A percentile compares a stretch with the other conserved stretches of the same genome.
Evolutionary conservation across 2,888 invertebrate species (phyloP).

Genomic region (Linnaemya tessellans): DNA sequence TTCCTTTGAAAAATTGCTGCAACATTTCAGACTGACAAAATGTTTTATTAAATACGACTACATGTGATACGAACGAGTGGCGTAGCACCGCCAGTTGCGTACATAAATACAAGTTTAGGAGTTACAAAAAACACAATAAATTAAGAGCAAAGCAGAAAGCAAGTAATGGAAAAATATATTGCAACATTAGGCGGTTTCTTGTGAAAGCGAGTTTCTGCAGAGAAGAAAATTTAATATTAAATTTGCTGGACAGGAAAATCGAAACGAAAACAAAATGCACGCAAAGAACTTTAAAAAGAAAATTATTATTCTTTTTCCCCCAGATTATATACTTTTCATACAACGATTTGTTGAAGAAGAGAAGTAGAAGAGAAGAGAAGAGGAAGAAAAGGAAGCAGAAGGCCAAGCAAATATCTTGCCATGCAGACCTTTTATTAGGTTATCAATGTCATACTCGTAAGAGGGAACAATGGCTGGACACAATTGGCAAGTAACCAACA

Average conservation of each 20-base stretch:
- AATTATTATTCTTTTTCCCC: constrained; percentile 43
- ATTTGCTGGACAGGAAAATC: constrained; percentile 26
- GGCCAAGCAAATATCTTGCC: constrained; percentile 19
- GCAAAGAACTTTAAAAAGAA: constrained; percentile 42
- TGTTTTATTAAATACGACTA: constrained; percentile 1
- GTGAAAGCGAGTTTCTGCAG: constrained; percentile 4
- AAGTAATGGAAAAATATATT: constrained; percentile 50
- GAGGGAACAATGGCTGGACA: constrained; percentile 66
- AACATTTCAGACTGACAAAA: constrained; percentile 27
- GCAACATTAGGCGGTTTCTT: constrained; percentile 17
- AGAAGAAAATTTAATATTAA: constrained; percentile 46
- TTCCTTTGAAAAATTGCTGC: constrained; percentile 23
- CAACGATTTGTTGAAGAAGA: neutral
- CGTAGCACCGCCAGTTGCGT: neutral
- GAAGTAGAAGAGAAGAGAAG: neutral
- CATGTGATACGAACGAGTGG: neutral
- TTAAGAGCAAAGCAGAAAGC: neutral
- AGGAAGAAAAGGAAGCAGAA: neutral
- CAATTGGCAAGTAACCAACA: constrained; percentile 68
- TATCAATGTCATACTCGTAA: constrained; percentile 71
- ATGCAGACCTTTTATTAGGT: constrained; percentile 66
- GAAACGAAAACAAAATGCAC: neutral
- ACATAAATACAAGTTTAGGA: neutral
- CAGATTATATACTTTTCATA: neutral
- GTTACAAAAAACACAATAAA: neutral